Conservation (phyloP, 2,888 invertebrate species). For the Platycnemis pennipes region DNA sequence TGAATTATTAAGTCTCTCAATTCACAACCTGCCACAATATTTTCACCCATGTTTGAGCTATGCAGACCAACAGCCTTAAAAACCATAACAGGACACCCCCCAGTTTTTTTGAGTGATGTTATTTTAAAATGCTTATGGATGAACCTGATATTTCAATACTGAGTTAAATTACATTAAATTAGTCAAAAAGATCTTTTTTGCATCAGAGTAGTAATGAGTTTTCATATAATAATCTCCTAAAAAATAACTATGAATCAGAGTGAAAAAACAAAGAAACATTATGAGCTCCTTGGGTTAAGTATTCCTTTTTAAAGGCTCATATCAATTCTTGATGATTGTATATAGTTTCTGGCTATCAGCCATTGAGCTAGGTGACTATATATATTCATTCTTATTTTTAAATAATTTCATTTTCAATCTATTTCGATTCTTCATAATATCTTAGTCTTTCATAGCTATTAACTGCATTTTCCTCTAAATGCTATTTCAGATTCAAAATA, state of each 20-base stretch:
- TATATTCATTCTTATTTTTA: conserved; percentile 43
- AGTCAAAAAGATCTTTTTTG: conserved; percentile 42
- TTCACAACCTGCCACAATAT: conserved; percentile 58
- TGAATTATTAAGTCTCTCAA: conserved; percentile 53
- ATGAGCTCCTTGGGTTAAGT: conserved; percentile 32
- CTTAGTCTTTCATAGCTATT: conserved; percentile 63
- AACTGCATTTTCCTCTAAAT: conserved; percentile 51
- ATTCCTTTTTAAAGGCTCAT: conserved; percentile 42
- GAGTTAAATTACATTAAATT: conserved; percentile 21
- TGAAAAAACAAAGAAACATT: conserved; percentile 38
- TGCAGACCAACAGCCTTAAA: conserved; percentile 61
- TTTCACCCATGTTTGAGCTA: conserved; percentile 62
- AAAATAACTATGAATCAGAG: conserved; percentile 21
- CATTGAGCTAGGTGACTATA: conserved; percentile 65
- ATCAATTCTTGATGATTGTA: conserved; percentile 64
- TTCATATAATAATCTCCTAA: conserved; percentile 43
- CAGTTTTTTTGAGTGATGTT: conserved; percentile 16
- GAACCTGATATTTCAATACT: conserved; percentile 5
- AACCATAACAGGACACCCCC: conserved; percentile 35
- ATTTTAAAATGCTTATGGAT: conserved; percentile 19
- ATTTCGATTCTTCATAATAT: conserved; percentile 44
- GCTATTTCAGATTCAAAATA: conserved; percentile 57
- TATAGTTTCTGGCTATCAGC: conserved; percentile 59
- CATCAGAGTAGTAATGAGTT: conserved; percentile 23
- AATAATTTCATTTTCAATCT: conserved; percentile 45